These are phyloP conservation scores for Colaptes auratus DNA, from an alignment of 2,113 vertebrate species.

Conservation along the genomic window DNA sequence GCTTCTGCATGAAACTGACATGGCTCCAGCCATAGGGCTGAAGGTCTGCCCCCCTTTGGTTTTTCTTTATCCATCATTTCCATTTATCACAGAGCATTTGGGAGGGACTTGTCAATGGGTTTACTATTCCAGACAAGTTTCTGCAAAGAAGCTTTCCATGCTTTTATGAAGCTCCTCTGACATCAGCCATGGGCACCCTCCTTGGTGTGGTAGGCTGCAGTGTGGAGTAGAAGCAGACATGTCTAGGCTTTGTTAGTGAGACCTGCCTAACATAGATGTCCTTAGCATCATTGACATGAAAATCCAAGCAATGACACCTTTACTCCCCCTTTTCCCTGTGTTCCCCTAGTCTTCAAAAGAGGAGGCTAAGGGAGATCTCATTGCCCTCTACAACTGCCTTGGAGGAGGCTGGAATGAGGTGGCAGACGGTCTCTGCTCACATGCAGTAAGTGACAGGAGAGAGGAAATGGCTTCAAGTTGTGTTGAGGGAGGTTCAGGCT, in stretches of 20 bases:
- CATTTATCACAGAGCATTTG: background rate
- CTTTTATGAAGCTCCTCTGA: background rate
- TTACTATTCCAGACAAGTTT: background rate
- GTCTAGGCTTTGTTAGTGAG: background rate
- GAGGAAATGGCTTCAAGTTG: too few species aligned
- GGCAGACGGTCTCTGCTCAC: too few species aligned
- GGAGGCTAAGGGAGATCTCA: too few species aligned
- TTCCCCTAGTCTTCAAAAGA: background rate
- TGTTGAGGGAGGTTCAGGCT: too few species aligned
- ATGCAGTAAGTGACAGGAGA: too few species aligned
- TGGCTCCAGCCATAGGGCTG: background rate
- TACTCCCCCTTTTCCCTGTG: background rate
- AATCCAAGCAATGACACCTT: background rate
- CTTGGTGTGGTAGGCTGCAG: background rate
- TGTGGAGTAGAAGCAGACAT: background rate
- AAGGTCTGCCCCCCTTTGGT: background rate
- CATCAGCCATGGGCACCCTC: background rate
- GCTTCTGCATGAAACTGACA: background rate
- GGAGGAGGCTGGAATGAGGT: too few species aligned
- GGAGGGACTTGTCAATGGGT: background rate
- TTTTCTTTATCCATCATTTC: background rate
- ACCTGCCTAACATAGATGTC: background rate
- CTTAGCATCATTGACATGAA: background rate
- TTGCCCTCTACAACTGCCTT: too few species aligned
- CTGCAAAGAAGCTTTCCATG: background rate